Base-by-base conservation (phyloP, 2,888 invertebrate genomes). In the Clanis bilineata region DNA sequence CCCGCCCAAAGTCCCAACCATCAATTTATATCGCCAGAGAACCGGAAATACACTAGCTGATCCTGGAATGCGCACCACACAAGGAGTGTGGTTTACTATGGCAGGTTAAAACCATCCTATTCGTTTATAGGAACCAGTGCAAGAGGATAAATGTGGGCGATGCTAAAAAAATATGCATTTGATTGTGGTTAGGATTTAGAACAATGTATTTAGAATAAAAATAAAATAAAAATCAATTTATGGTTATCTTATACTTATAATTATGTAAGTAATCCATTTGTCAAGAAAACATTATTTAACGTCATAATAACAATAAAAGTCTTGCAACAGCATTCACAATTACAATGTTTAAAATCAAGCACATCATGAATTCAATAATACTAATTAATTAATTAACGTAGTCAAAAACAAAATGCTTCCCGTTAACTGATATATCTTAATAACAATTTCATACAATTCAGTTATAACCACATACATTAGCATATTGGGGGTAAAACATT, bases 241-340 rank as follows among this genome's bases (percentile, higher is more conserved):
- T 32, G 10, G 18, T 41, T 51, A 32, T 28, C 28, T 51, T 65
- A 62, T 64, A 28, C 44, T 59, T 57, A 57, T 66, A 69, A 67
- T 69, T 63, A 66, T 61, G 65, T 62, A 71, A 69, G 64, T 71
- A 68, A 64, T 51, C 32, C 60, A 64, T 70, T 63, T 65, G 61
- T 65, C 59, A 65, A 67, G 69, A 71, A 64, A 67, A 68, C 65
- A 70, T 71, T 67, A 72, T 60, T 56, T 62, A 69, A 65, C 71
- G 55, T 56, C 66, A 71, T 71, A 67, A 71, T 73, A 73, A 71
- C 73, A 67, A 77, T 67, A 74, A 36, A 36, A 76, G 64, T 74
- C 70, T 79, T 82, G 82, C 76, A 79, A 79, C 74, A 78, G 73
- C 80, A 77, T 76, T 74, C 71, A 79, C 69, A 75, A 80, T 81